Evolutionary conservation across 1,140 invertebrate genomes (phyloP).

Genomic region (Formica selysi): DNA sequence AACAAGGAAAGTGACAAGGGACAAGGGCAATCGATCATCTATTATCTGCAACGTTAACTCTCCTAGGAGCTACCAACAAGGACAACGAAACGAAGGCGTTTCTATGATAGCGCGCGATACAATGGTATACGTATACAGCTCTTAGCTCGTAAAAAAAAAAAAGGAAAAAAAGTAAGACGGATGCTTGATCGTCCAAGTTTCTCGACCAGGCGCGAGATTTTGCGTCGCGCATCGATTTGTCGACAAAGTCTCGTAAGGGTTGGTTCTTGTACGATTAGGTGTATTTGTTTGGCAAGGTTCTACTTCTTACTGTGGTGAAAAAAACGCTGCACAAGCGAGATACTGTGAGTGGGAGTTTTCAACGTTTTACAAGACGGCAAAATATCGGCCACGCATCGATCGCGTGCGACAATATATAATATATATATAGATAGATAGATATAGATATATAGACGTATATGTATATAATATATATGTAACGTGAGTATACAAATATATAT

Average conservation of each 20-base stretch:
- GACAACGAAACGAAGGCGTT: conserved; percentile 58
- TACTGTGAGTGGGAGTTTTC: conserved; percentile 85
- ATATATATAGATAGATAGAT: conserved; percentile 73
- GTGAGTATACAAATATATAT: conserved; percentile 69
- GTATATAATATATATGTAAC: conserved; percentile 70
- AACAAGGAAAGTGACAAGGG: conserved; percentile 54
- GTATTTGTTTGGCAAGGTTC: conserved; percentile 82
- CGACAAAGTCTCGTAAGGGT: conserved; percentile 65
- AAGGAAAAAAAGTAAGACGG: conserved; percentile 21
- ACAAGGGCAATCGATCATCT: conserved; percentile 53
- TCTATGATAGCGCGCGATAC: conserved; percentile 54
- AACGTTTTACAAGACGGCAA: conserved; percentile 85
- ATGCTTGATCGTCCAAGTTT: conserved; percentile 32
- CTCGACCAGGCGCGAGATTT: conserved; percentile 34
- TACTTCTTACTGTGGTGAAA: conserved; percentile 85
- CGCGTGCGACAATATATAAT: conserved; percentile 77
- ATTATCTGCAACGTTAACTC: conserved; percentile 62
- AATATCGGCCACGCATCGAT: conserved; percentile 76
- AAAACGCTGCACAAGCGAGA: conserved; percentile 87
- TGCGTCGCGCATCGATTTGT: conserved; percentile 74
- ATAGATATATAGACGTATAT: conserved; percentile 61
- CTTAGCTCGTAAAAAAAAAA: conserved; percentile 14
- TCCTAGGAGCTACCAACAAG: conserved; percentile 60
- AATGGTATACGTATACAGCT: conserved; percentile 63
- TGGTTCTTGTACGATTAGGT: conserved; percentile 71